Evolutionary conservation across 2,113 vertebrate species (phyloP).

Genomic region (Anhinga anhinga): DNA sequence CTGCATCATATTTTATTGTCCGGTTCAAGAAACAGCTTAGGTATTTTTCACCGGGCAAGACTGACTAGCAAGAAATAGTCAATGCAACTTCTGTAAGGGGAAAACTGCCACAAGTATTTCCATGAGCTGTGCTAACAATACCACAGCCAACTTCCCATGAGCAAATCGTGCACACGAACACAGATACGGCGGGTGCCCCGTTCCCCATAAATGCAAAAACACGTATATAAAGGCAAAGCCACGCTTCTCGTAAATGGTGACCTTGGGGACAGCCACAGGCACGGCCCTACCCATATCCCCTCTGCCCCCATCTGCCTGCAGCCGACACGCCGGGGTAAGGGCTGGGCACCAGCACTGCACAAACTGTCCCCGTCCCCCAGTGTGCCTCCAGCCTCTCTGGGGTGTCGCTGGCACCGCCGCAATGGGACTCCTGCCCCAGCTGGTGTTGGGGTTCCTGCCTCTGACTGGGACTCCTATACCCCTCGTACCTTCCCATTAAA

Average conservation of each 20-base stretch:
- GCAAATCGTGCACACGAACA: rapidly evolving
- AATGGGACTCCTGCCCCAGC: neutral
- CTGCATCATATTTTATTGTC: neutral
- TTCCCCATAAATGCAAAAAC: neutral
- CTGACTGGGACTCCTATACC: too few species aligned
- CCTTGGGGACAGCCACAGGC: neutral
- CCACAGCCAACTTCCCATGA: rapidly evolving
- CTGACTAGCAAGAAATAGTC: neutral
- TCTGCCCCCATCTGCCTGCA: neutral
- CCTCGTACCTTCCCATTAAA: neutral
- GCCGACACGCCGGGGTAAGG: neutral
- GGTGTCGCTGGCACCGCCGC: neutral
- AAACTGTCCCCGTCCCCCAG: too few species aligned
- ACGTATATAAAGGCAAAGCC: neutral
- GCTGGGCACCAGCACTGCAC: neutral
- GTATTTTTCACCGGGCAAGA: neutral
- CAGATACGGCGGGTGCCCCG: rapidly evolving
- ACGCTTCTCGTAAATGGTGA: neutral
- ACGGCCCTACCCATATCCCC: neutral
- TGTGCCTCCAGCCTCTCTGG: neutral
- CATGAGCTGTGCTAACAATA: neutral
- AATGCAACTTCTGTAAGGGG: neutral
- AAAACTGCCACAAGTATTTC: neutral
- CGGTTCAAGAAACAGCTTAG: neutral
- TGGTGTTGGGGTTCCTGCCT: neutral